A percentile compares a stretch with the other conserved stretches of the same genome.
Evolutionary conservation across 2,888 invertebrate species (phyloP).

Genomic region (Pyrrhia umbra): DNA sequence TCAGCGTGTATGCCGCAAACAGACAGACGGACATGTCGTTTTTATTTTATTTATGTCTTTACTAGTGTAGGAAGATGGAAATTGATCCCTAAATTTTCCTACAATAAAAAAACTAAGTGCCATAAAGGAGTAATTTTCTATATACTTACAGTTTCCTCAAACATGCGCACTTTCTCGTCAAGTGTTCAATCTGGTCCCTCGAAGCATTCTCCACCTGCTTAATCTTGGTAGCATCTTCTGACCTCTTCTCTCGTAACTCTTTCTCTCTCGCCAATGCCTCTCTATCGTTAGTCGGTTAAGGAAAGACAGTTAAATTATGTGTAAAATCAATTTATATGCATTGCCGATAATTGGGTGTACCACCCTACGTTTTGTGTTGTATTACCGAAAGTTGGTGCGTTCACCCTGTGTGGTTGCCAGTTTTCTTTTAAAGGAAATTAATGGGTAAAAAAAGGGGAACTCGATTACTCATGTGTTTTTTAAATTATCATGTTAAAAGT

Average conservation of each 20-base stretch:
- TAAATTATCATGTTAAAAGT: conserved; percentile 10
- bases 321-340: conserved; percentile 43
- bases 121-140: background rate
- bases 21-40: too few species aligned
- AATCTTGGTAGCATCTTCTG: conserved; percentile 81
- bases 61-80: too few species aligned
- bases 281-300: conserved; percentile 79
- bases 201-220: conserved; percentile 86
- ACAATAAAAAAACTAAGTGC: too few species aligned
- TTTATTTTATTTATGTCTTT: too few species aligned
- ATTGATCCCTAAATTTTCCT: too few species aligned
- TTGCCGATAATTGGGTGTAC: conserved; percentile 32
- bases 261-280: conserved; percentile 87
- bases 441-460: conserved; percentile 23
- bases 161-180: conserved; percentile 91
- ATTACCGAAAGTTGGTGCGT: background rate
- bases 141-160: conserved; percentile 91
- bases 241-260: conserved; percentile 80
- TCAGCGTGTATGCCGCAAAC: too few species aligned
- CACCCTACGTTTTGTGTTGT: conserved; percentile 4
- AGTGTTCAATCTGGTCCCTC: conserved; percentile 90
- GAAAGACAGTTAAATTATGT: conserved; percentile 50
- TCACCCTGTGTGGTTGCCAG: conserved; percentile 35
- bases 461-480: background rate
- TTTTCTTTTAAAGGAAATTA: conserved; percentile 41